Evolutionary conservation across 2,888 invertebrate genomes (phyloP), one percentile per base, ranked within the genome.

Genomic region (Euproctis similis): DNA sequence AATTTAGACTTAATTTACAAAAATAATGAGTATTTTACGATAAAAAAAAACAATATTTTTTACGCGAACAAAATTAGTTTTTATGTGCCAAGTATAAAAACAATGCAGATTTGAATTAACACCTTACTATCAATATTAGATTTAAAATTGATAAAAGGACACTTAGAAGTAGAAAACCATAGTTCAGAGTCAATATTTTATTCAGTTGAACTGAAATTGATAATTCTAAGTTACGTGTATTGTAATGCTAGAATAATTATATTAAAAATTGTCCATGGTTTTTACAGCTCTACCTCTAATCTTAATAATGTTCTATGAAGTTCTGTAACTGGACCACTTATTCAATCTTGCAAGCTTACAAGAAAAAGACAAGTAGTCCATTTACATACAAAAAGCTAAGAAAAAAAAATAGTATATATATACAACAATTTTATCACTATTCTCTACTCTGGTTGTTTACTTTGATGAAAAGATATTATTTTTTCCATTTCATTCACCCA

Each of bases 1-100:
- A n/a, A 38, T 46, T 41, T 48, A 45, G 45, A 59, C 49, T 57
- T 44, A 54, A 48, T 56, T 52, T 52, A 54, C 51, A 49, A 58
- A 42, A 57, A 43, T 47, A 37, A 60, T 66, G 69, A 70, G 70
- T 70, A 70, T 69, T 68, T 44, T n/a, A n/a, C n/a, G n/a, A n/a
- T n/a, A 26, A 47, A 19, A 12, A 8, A n/a, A 39, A 49, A 35
- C 34, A 43, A 34, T 42, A 43, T 42, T 43, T 36, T 28, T 38
- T 41, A 33, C 17, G 23, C 39, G 36, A 40, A 36, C 38, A 12
- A 31, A 38, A 42, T 31, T 32, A 33, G 13, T 42, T 9, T 39
- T 34, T 21, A 21, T 7, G n/a, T 14, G 5, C 5, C 21, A 1
- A 8, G 21, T 21, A 31, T 2, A 24, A 24, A 24, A 23, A 12